phyloP scores from a whole-genome alignment of 1,140 invertebrate species.

The Holcopasites calliopsidis region DNA sequence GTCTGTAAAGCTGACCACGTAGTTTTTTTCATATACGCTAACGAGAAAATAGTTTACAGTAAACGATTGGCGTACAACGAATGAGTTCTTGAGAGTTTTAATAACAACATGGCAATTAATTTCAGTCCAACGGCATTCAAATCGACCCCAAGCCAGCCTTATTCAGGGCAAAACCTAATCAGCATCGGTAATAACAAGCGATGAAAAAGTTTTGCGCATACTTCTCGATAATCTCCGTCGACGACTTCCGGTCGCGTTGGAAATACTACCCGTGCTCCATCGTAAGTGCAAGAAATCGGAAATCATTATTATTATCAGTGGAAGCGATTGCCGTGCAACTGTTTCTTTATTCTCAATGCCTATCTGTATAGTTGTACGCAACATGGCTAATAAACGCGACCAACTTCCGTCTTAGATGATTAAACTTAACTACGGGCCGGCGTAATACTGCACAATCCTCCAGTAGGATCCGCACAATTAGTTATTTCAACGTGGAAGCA shows the following conservation, averaged over 20 bases:
- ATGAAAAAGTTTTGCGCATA: too few species aligned
- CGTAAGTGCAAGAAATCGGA: constrained; percentile 6
- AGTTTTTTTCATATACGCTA: too few species aligned
- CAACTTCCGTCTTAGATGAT: constrained; percentile 13
- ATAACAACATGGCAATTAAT: too few species aligned
- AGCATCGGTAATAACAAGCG: too few species aligned
- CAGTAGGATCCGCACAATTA: not conserved
- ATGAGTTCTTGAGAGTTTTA: too few species aligned
- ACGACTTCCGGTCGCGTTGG: constrained; percentile 1
- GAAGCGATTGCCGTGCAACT: not conserved
- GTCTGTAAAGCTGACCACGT: too few species aligned
- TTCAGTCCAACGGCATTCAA: too few species aligned
- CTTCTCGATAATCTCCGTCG: not conserved
- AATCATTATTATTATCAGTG: constrained; percentile 17
- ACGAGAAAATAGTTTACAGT: too few species aligned
- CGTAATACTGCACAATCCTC: not conserved
- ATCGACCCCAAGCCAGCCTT: too few species aligned
- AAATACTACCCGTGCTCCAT: not conserved
- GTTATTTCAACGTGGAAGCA: not conserved
- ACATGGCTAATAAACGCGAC: not conserved
- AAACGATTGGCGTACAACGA: too few species aligned
- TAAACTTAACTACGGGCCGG: not conserved
- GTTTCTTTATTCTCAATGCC: not conserved
- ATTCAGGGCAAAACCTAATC: too few species aligned
- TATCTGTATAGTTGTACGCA: not conserved